Conservation (phyloP, 2,888 invertebrate genomes). For the Lobophora halterata region DNA sequence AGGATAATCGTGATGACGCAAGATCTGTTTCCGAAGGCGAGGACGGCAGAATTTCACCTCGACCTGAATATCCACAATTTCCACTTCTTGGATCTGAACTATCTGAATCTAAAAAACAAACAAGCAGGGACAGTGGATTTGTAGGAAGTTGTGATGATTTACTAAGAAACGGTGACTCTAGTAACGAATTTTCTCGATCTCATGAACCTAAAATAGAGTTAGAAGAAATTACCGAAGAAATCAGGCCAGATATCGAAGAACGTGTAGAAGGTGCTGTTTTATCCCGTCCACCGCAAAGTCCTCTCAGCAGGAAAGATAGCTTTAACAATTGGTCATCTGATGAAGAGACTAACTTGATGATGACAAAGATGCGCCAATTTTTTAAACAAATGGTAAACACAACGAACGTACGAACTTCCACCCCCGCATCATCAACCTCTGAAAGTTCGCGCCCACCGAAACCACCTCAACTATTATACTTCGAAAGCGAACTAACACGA, state of each 20-base stretch:
- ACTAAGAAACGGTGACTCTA: conserved; percentile 83
- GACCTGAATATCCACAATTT: conserved; percentile 84
- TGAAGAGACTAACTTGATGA: conserved; percentile 96
- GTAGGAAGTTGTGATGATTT: conserved; percentile 94
- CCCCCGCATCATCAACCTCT: conserved; percentile 78
- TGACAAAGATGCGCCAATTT: conserved; percentile 96
- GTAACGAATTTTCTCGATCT: conserved; percentile 74
- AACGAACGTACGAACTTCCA: conserved; percentile 76
- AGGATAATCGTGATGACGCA: conserved; percentile 81
- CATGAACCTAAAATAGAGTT: conserved; percentile 79
- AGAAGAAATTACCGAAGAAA: conserved; percentile 82
- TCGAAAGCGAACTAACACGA: conserved; percentile 93
- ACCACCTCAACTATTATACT: conserved; percentile 92
- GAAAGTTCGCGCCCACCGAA: conserved; percentile 85
- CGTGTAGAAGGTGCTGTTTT: conserved; percentile 73
- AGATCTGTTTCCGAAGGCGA: conserved; percentile 83
- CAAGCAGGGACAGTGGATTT: conserved; percentile 93
- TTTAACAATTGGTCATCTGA: conserved; percentile 97
- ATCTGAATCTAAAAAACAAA: conserved; percentile 87
- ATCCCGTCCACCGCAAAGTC: conserved; percentile 75
- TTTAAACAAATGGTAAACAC: conserved; percentile 94
- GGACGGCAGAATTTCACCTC: conserved; percentile 85
- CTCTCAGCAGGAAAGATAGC: conserved; percentile 90
- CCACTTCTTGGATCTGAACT: conserved; percentile 79
- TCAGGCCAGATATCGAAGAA: conserved; percentile 77